A percentile compares a stretch with the other conserved stretches of the same genome.
phyloP scores from a whole-genome alignment of 1,140 invertebrate genomes.

The Hydropsyche tenuis region DNA sequence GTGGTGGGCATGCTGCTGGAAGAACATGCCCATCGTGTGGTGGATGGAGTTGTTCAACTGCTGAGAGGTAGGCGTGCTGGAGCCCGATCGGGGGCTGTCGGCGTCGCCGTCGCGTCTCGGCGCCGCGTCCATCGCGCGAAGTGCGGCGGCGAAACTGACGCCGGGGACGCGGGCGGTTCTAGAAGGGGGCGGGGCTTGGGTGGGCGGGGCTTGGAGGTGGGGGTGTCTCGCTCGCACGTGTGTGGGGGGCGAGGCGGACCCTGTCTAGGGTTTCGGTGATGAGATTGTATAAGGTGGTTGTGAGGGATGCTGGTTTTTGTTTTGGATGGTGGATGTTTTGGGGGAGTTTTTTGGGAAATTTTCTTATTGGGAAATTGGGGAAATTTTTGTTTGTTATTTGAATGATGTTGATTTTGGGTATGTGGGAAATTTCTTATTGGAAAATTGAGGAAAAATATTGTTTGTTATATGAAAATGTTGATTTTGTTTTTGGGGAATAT shows the following conservation, averaged over 20 bases:
- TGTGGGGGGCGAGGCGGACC: too few species aligned
- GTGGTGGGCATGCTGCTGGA: constrained; percentile 45
- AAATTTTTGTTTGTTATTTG: too few species aligned
- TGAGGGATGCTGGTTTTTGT: neutral
- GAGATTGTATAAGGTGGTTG: neutral
- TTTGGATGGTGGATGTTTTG: too few species aligned
- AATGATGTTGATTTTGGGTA: too few species aligned
- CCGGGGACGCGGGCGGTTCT: neutral
- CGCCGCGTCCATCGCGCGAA: constrained; percentile 39
- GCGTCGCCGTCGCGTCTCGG: neutral
- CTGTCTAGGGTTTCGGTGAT: neutral
- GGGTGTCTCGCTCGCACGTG: too few species aligned
- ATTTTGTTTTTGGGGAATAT: too few species aligned
- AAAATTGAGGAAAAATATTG: too few species aligned
- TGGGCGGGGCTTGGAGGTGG: neutral
- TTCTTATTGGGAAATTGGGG: too few species aligned
- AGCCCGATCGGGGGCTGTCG: constrained; percentile 38
- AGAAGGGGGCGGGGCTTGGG: constrained; percentile 11
- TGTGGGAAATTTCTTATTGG: too few species aligned
- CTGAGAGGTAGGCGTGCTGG: constrained; percentile 38
- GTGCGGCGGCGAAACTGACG: neutral
- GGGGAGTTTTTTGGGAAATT: too few species aligned
- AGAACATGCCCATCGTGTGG: constrained; percentile 46
- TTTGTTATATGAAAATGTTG: too few species aligned
- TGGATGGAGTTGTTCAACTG: constrained; percentile 9